Evolutionary conservation across 2,797 vertebrate species (phyloP).

Genomic region (Pipistrellus pygmaeus): DNA sequence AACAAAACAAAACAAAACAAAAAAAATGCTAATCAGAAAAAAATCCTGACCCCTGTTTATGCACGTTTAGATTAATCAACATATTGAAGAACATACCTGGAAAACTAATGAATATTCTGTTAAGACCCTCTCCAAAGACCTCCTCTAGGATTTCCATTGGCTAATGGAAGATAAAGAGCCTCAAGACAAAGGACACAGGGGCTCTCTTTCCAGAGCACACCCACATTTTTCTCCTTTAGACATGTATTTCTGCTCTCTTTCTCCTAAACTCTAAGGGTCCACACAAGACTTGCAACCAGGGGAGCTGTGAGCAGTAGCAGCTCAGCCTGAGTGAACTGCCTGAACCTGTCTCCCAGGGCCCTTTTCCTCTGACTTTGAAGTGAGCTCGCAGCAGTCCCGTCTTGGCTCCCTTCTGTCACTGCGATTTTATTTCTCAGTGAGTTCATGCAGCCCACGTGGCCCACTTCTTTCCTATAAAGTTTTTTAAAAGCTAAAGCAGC

Average conservation of each 20-base stretch:
- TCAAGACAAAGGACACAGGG: background rate
- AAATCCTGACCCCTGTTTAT: background rate
- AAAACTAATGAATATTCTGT: background rate
- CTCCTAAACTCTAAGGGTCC: background rate
- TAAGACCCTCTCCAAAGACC: background rate
- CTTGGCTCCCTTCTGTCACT: background rate
- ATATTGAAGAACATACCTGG: background rate
- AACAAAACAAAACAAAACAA: no score
- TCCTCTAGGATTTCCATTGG: background rate
- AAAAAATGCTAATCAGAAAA: background rate
- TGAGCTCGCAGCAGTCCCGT: background rate
- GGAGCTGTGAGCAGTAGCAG: background rate
- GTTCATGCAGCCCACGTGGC: background rate
- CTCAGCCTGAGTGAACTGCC: background rate
- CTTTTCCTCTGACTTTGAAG: background rate
- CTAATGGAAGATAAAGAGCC: background rate
- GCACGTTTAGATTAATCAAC: background rate
- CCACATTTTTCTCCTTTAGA: background rate
- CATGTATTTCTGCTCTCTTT: background rate
- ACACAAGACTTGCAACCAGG: background rate
- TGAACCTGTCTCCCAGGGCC: background rate
- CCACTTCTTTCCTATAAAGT: background rate
- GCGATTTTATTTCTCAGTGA: background rate
- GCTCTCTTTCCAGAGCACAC: background rate
- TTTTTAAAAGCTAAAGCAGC: background rate